Evolutionary conservation across 2,888 invertebrate genomes (phyloP), one percentile per base, ranked within the genome.

Genomic region (Lasioglossum vierecki): DNA sequence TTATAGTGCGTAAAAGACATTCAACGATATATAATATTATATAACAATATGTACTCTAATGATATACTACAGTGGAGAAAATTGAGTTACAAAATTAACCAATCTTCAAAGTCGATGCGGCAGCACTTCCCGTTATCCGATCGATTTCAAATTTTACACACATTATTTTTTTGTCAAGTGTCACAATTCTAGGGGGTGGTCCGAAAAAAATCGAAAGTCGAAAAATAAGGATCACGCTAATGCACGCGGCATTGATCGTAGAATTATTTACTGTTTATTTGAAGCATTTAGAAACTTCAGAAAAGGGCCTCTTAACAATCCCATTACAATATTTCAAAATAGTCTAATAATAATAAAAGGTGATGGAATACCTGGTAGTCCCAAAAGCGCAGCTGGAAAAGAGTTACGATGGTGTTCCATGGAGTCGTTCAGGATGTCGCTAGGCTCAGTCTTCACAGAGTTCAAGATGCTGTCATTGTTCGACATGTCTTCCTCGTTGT

Each of bases 361-460:
- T 2, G 15, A 46, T 0, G 49, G 49, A 18, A n/a, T 95, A 97
- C 97, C 98, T 97, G 97, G 98, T 92, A 98, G 96, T 92, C 98
- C 97, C 91, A 98, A 96, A 89, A 98, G 96, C 91, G 97, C 97
- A 91, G 97, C 97, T 46, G 98, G 98, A 95, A 98, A 98, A 93
- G 97, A 97, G 87, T 97, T 96, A 93, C 97, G 96, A 86, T 95
- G 95, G 90, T 96, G 96, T 94, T 97, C 97, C 95, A 96, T 96
- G 77, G 96, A 96, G 80, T 97, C 97, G 93, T 97, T 97, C 91
- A 96, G 93, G 91, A 95, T 95, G 93, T 97, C 97, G 86, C 96
- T 96, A 0, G 97, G 97, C 94, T 97, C 97, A 92, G 97, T 97
- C 95, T 97, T 97, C 91, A 97, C 97, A 86, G 96, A 96, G 92